Evolutionary conservation across 2,797 vertebrate species (phyloP).

Genomic region (Parambassis ranga): DNA sequence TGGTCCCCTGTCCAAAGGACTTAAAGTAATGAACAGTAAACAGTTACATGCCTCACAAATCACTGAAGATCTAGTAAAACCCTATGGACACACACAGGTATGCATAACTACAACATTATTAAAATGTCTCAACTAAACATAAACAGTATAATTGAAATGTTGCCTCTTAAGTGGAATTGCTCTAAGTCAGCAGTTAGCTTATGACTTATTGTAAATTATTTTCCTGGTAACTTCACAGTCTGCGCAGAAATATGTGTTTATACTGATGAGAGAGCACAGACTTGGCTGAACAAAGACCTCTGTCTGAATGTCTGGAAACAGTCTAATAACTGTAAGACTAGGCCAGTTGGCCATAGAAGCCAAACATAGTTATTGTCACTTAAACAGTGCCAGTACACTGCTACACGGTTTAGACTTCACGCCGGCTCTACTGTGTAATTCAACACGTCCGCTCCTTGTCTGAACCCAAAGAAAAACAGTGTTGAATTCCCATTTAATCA

Average conservation of each 20-base stretch:
- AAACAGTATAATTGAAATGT: slow-evolving; percentile 2
- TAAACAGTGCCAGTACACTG: slow-evolving; percentile 13
- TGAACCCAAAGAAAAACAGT: slow-evolving; percentile 43
- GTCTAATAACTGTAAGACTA: background rate
- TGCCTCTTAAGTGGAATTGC: background rate
- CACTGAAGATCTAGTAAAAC: background rate
- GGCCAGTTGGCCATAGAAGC: slow-evolving; percentile 24
- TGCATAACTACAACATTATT: background rate
- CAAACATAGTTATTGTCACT: slow-evolving; percentile 23
- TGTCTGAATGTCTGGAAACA: slow-evolving; percentile 29
- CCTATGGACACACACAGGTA: background rate
- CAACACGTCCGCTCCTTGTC: slow-evolving; percentile 10
- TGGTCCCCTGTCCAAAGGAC: slow-evolving; percentile 13
- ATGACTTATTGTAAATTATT: slow-evolving; percentile 14
- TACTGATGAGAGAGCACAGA: slow-evolving; percentile 5
- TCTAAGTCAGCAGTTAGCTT: background rate
- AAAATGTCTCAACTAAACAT: background rate
- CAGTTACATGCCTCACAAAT: slow-evolving; percentile 5
- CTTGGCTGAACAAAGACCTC: slow-evolving; percentile 11
- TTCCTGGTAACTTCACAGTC: slow-evolving; percentile 5
- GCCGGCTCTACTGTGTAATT: slow-evolving; percentile 31
- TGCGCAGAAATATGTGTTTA: slow-evolving; percentile 5
- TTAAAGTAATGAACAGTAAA: slow-evolving; percentile 18
- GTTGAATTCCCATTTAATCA: slow-evolving; percentile 47
- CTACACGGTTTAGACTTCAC: slow-evolving; percentile 41